Percentiles rank a stretch among this genome's conserved stretches.
Evolutionary conservation across 2,888 invertebrate species (phyloP).

Genomic region (Napeogenes sylphis): DNA sequence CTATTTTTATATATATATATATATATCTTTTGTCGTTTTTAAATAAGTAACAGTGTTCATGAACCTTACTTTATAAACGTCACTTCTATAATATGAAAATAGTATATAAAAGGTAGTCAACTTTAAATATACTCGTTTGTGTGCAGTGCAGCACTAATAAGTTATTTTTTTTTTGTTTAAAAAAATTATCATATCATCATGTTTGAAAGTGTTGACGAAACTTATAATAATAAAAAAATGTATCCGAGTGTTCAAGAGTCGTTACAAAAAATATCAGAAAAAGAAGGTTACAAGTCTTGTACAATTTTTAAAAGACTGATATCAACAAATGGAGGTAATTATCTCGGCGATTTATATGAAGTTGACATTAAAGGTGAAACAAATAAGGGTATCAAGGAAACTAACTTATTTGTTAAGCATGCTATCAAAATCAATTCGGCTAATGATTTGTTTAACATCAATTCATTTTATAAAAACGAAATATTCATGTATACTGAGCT

Average conservation of each 20-base stretch:
- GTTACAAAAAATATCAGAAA: slow-evolving; percentile 34
- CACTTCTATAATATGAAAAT: too few species aligned
- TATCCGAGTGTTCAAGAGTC: slow-evolving; percentile 35
- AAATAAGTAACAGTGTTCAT: too few species aligned
- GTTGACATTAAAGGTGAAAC: slow-evolving; percentile 47
- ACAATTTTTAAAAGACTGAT: slow-evolving; percentile 33
- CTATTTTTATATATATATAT: too few species aligned
- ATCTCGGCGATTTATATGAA: slow-evolving; percentile 43
- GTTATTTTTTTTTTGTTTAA: too few species aligned
- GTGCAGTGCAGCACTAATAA: too few species aligned
- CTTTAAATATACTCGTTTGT: too few species aligned
- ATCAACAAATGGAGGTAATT: slow-evolving; percentile 47
- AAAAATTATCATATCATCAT: too few species aligned
- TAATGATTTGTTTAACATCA: slow-evolving; percentile 32
- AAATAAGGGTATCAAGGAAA: slow-evolving; percentile 39
- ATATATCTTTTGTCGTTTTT: too few species aligned
- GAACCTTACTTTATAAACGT: too few species aligned
- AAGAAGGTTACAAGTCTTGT: slow-evolving; percentile 37
- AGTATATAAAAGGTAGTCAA: too few species aligned
- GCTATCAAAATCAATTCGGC: slow-evolving; percentile 32
- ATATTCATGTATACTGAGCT: slow-evolving; percentile 42
- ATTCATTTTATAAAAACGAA: slow-evolving; percentile 41
- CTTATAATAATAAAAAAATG: not conserved
- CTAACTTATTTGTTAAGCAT: slow-evolving; percentile 48
- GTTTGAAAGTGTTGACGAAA: not conserved